Base-by-base conservation (phyloP, 1,140 invertebrate species). In the Drosophila parvula region DNA sequence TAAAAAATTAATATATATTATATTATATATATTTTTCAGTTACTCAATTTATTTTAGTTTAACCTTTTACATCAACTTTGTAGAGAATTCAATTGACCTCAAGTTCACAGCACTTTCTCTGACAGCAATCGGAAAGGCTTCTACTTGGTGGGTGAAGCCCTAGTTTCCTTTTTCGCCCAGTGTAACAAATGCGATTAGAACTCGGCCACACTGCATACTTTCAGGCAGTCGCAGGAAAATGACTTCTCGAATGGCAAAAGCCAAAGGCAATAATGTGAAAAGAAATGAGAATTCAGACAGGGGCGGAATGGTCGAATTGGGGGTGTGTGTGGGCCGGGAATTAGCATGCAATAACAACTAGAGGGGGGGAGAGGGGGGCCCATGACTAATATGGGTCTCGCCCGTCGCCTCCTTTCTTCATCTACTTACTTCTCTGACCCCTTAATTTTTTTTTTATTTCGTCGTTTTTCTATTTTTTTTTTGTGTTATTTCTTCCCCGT, bases 271-370 rank as follows among this genome's bases (percentile, higher is more conserved):
- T 71, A 71, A 51, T 69, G 60, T 51, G 41, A 36, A 62, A 38
- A 41, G 32, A 57, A 69, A 63, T 18, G 27, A 48, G 44, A 64
- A 28, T 59, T 28, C 27, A 28, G 47, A 27, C 51, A 53, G 50
- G 50, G 32, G 16, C n/a, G 47, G 55, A 50, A 44, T 59, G 45
- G 12, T 34, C 47, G 22, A 60, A n/a, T 55, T n/a, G 41, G 5
- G 62, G 27, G 41, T 27, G 43, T 53, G 40, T 32, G 58, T 40
- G 30, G 40, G 74, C 14, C 67, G 40, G 59, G 85, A 88, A 86
- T 86, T 86, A 88, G 82, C 82, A 88, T 88, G 83, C 79, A 88
- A 86, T 88, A 69, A 73, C 67, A 82, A 79, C 70, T 47, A 43
- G 47, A 55, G 50, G 56, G 50, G 56, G 53, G 16, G 12, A 62